Base-by-base conservation (phyloP, 2,113 vertebrate species). In the Clarias gariepinus region DNA sequence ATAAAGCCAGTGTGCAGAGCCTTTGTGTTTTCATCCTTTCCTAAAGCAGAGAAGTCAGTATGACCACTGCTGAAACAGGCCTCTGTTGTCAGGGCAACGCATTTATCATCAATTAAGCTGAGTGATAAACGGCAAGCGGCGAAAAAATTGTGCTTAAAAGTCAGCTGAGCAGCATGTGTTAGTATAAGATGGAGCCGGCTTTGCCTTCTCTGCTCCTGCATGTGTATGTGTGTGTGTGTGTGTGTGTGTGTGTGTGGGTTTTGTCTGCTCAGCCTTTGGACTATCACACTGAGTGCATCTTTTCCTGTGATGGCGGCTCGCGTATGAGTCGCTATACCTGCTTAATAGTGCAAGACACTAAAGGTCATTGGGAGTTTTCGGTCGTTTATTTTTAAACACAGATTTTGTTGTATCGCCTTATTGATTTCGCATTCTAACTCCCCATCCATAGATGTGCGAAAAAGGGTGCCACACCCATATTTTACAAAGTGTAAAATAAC, bases 51-150 rank as follows among this genome's bases (percentile, higher is more conserved):
- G 30, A 41, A 92, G 87, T 85, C 84, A 88, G 80, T 85, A 83
- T 88, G 82, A 89, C 90, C 84, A 69, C 87, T 92, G 91, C 91
- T 91, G 92, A 92, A 92, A 92, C 91, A 95, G 94, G 96, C 96
- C 96, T 95, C 94, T 91, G 96, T 98, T 98, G 95, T 96, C 96
- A 96, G 94, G 95, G 97, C 96, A 97, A 98, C 96, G 92, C 95
- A 95, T 95, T 96, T 95, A 96, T 95, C 95, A 61, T 57, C 78
- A 61, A 41, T 81, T 81, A 81, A 81, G 57, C 30, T 33, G 18
- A 19, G 21, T 61, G 78, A 81, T 61, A 30, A 81, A 60, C 3
- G 13, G 19, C 30, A 21, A 61, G 33, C 55, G 33, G 55, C 0
- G 53, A 60, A 33, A 60, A 81, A 81, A 61, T 61, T 61, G 33